These are phyloP conservation scores for Brachypteracias leptosomus DNA, from an alignment of 2,113 vertebrate species.

Conservation along the genomic window DNA sequence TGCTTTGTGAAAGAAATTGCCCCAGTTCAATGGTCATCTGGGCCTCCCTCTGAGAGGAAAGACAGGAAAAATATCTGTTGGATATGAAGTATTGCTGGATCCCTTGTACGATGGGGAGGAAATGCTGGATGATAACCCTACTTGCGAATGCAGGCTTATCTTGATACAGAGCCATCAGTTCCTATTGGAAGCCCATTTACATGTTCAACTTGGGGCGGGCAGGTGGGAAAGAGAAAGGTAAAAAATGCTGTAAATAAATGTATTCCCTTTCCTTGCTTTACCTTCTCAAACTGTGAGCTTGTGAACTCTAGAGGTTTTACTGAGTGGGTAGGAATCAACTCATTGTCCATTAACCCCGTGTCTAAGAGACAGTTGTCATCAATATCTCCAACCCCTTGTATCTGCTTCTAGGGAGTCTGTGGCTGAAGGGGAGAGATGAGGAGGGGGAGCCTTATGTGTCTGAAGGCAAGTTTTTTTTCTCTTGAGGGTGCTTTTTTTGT, in stretches of 20 bases:
- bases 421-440: not conserved
- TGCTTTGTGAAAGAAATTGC: not conserved
- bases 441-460: not conserved
- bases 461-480: not conserved
- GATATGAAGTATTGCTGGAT: not conserved
- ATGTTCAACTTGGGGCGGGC: not conserved
- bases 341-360: not conserved
- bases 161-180: not conserved
- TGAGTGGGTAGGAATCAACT: not conserved
- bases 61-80: not conserved
- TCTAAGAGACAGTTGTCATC: not conserved
- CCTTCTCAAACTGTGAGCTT: not conserved
- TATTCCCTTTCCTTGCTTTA: not conserved
- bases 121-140: not conserved
- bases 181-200: not conserved
- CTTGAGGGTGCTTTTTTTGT: not conserved
- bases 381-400: not conserved
- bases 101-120: not conserved
- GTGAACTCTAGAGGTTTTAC: not conserved
- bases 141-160: not conserved
- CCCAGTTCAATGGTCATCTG: not conserved
- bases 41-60: not conserved
- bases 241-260: not conserved
- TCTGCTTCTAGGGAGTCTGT: not conserved
- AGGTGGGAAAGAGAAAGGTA: not conserved